These are phyloP conservation scores for Ectropis grisescens DNA, from an alignment of 1,140 invertebrate genomes.

Conservation along the genomic window DNA sequence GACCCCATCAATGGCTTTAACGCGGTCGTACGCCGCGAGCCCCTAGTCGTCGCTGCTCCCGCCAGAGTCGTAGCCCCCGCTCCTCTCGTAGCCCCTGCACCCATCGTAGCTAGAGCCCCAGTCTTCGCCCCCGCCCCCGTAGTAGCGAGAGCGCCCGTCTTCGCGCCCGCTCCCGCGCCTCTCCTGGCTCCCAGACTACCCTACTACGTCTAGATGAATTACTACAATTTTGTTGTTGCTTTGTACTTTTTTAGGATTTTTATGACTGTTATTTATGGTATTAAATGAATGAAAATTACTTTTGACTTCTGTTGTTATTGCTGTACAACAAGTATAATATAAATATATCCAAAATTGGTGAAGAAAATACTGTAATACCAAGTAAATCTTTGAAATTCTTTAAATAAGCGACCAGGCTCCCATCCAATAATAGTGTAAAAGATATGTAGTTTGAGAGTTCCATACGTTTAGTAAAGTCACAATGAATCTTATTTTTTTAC, in stretches of 20 bases:
- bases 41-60: constrained; percentile 35
- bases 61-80: constrained; percentile 39
- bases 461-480: too few relatives aligned
- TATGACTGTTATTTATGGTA: constrained; percentile 59
- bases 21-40: constrained; percentile 69
- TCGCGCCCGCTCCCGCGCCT: constrained; percentile 14
- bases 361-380: too few relatives aligned
- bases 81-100: constrained; percentile 27
- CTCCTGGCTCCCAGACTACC: constrained; percentile 34
- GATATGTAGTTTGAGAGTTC: too few relatives aligned
- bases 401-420: too few relatives aligned
- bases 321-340: too few relatives aligned
- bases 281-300: constrained; percentile 35
- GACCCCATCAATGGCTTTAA: constrained; percentile 76
- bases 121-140: constrained; percentile 12
- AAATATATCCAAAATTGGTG: too few relatives aligned
- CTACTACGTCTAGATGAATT: constrained; percentile 56
- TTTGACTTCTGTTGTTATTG: too few relatives aligned
- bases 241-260: constrained; percentile 37
- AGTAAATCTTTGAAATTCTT: too few relatives aligned
- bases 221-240: constrained; percentile 63
- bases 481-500: too few relatives aligned
- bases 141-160: constrained; percentile 11
- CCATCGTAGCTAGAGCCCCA: constrained; percentile 21
- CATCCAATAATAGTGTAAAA: too few relatives aligned